Evolutionary conservation across 1,140 invertebrate species (phyloP).

Genomic region (Trachymyrmex cornetzi): DNA sequence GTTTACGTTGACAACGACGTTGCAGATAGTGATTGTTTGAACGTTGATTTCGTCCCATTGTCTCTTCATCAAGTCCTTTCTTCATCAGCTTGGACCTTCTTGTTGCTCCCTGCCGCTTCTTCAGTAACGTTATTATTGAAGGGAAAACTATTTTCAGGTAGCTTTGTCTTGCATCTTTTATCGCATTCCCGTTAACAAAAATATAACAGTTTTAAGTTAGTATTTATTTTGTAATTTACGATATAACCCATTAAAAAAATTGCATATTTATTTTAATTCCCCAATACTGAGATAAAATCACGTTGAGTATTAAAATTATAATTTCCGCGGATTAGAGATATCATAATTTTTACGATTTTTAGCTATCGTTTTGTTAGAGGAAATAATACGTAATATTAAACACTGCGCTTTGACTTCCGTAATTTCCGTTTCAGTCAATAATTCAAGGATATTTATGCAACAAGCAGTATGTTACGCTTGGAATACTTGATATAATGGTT

Average conservation of each 20-base stretch:
- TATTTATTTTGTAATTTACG: background rate
- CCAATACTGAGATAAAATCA: background rate
- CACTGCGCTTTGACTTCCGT: background rate
- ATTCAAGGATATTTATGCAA: constrained; percentile 22
- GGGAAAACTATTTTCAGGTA: background rate
- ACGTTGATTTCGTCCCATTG: constrained; percentile 80
- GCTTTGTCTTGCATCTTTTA: constrained; percentile 29
- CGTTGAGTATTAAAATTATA: background rate
- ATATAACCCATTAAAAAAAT: background rate
- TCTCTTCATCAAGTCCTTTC: constrained; percentile 69
- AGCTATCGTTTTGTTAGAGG: background rate
- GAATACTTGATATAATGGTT: constrained; percentile 11
- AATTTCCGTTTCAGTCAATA: constrained; percentile 11
- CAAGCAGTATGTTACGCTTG: constrained; percentile 8
- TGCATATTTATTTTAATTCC: background rate
- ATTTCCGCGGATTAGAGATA: background rate
- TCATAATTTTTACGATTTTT: constrained; percentile 1
- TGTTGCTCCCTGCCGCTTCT: constrained; percentile 12
- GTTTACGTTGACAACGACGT: constrained; percentile 61
- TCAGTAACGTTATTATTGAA: constrained; percentile 11
- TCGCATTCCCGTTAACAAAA: constrained; percentile 3
- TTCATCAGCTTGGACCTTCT: constrained; percentile 22
- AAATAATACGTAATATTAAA: background rate
- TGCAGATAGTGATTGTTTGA: constrained; percentile 77
- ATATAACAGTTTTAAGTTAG: background rate